phyloP scores from a whole-genome alignment of 2,888 invertebrate genomes.

The Cenopis cana region DNA sequence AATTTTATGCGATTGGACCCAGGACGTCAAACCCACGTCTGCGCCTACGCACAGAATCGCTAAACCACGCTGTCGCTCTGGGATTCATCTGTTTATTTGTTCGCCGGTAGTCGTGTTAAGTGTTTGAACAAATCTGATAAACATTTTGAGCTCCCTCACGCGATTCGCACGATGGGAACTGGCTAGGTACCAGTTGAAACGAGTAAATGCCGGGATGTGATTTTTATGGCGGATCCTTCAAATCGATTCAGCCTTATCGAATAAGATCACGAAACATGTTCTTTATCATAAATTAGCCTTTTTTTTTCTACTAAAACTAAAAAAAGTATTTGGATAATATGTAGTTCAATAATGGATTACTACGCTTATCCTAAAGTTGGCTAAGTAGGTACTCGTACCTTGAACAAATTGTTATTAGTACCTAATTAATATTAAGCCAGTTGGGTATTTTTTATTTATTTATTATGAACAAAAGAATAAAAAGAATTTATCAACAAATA shows the following conservation, averaged over 20 bases:
- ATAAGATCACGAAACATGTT: neutral
- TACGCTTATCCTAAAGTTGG: too few species aligned
- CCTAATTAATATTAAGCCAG: too few species aligned
- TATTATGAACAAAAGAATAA: too few species aligned
- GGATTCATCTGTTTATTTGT: conserved; percentile 59
- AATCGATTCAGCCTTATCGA: neutral
- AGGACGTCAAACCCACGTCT: conserved; percentile 39
- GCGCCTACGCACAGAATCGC: conserved; percentile 30
- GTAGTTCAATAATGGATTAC: too few species aligned
- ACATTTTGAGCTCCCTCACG: conserved; percentile 60
- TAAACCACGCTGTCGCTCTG: conserved; percentile 52
- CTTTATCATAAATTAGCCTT: too few species aligned
- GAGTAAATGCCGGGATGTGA: neutral
- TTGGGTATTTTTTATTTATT: too few species aligned
- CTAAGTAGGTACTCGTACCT: too few species aligned
- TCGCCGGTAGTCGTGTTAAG: conserved; percentile 64
- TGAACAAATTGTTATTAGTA: too few species aligned
- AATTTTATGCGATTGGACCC: neutral
- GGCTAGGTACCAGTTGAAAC: conserved; percentile 24
- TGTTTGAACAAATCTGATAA: conserved; percentile 71
- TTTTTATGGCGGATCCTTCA: neutral
- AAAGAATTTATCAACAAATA: too few species aligned
- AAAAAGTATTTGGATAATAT: too few species aligned
- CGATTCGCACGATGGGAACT: conserved; percentile 57
- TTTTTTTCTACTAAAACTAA: too few species aligned